Base-by-base conservation (phyloP, 2,888 invertebrate species). In the Philereme vetulata region DNA sequence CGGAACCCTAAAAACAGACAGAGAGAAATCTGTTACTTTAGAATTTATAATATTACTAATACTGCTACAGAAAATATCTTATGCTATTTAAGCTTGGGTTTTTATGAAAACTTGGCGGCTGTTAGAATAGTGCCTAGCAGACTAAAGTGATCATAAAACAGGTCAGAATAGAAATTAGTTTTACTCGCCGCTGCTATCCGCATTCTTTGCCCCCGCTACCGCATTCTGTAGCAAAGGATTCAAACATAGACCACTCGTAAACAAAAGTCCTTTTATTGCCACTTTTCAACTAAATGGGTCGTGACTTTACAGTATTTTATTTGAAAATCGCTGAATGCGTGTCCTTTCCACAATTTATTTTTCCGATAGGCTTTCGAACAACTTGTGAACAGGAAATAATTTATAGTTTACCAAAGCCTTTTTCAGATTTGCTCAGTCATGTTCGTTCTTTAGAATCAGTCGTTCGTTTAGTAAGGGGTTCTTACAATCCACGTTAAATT, bases 221-320 rank as follows among this genome's bases (percentile, higher is more conserved):
- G 47, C 43, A 49, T 21, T n/a, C 32, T 53, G 52, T 45, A 34
- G 45, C 50, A 4, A 42, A 4, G 34, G 11, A 46, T 32, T 44
- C 3, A 35, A 35, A 5, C 35, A 35, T 32, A 40, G 35, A 45
- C 21, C 43, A 43, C 47, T 54, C 59, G 51, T 54, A 54, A 44
- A 58, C 48, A 58, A 54, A 53, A 51, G 35, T 43, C 42, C 42
- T 54, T 59, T 60, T 54, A 60, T 32, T 50, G 40, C 49, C 59
- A 54, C 59, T 54, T 54, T 47, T 51, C 42, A 54, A 47, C 50
- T 54, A 60, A 54, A 60, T 54, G 54, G 54, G 42, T 47, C 59
- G 59, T 60, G 59, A 60, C 54, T 60, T 49, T 21, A 45, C 50
- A 49, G 50, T 60, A 60, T 60, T 58, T 54, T 54, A 60, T 51